These are phyloP conservation scores for Calliphora vicina DNA, from an alignment of 1,140 invertebrate species.

Conservation along the genomic window DNA sequence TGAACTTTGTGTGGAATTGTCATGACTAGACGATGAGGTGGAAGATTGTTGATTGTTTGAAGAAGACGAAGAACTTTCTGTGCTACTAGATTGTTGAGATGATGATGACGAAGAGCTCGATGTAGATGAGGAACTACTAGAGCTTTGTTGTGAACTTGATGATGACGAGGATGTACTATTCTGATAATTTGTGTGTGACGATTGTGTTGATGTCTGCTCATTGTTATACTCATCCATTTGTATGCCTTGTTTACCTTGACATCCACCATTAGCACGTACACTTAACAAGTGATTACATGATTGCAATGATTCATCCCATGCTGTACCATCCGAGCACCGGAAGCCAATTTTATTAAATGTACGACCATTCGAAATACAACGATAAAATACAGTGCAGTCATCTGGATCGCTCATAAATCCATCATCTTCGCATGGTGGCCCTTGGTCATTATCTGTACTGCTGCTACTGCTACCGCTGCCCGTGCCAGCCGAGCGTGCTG, in stretches of 20 bases:
- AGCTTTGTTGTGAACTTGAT: slow-evolving; percentile 34
- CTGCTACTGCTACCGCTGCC: background rate
- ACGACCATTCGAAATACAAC: slow-evolving; percentile 73
- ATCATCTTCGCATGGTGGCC: slow-evolving; percentile 63
- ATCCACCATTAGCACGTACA: slow-evolving; percentile 64
- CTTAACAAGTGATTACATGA: slow-evolving; percentile 75
- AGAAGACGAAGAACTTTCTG: slow-evolving; percentile 38
- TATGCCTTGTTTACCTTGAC: slow-evolving; percentile 56
- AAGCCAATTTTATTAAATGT: slow-evolving; percentile 73
- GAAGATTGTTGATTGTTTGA: slow-evolving; percentile 44
- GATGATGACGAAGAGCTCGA: slow-evolving; percentile 44
- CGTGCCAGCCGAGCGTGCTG: slow-evolving; percentile 46
- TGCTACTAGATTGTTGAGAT: slow-evolving; percentile 39
- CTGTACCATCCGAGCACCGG: slow-evolving; percentile 73
- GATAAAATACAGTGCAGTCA: slow-evolving; percentile 80
- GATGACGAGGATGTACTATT: slow-evolving; percentile 62
- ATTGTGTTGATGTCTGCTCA: slow-evolving; percentile 50
- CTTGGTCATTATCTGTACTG: slow-evolving; percentile 37
- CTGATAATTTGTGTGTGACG: slow-evolving; percentile 54
- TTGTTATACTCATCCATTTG: slow-evolving; percentile 63
- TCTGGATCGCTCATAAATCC: slow-evolving; percentile 74
- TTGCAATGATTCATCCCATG: slow-evolving; percentile 74
- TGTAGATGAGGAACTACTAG: slow-evolving; percentile 52
- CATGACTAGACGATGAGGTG: slow-evolving; percentile 39
- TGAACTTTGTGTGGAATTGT: slow-evolving; percentile 42